phyloP scores from a whole-genome alignment of 2,888 invertebrate species.

The Pachymerium ferrugineum region DNA sequence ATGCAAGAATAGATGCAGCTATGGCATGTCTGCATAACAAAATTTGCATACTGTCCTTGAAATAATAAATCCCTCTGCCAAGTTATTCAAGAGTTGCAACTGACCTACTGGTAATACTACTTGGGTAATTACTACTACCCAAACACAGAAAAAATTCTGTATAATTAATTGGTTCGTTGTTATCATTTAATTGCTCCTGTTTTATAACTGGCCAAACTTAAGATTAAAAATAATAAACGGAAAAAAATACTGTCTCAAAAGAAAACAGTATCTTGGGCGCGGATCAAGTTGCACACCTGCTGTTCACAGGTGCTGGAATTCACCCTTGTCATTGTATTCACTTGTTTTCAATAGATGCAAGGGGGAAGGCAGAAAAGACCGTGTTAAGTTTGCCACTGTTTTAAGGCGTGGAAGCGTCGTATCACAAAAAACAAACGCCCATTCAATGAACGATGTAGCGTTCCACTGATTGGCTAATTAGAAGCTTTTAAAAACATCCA shows the following conservation, averaged over 20 bases:
- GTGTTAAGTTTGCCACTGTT: neutral
- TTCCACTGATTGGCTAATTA: neutral
- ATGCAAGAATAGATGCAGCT: too few species aligned
- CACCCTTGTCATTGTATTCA: neutral
- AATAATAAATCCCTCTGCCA: too few species aligned
- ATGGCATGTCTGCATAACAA: too few species aligned
- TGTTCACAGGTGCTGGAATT: neutral
- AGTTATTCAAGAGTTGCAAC: too few species aligned
- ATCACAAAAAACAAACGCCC: neutral
- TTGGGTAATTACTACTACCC: too few species aligned
- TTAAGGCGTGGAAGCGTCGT: neutral
- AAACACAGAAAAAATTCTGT: too few species aligned
- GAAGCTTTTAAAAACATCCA: neutral
- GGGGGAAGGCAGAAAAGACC: neutral
- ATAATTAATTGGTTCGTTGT: too few species aligned
- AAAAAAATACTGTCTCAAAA: neutral
- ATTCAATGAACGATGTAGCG: neutral
- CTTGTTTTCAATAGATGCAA: neutral
- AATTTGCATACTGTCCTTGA: too few species aligned
- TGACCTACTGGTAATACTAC: too few species aligned
- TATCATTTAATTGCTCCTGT: too few species aligned
- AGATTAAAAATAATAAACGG: neutral
- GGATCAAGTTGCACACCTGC: neutral
- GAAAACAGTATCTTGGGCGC: neutral
- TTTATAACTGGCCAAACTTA: too few species aligned